Base-by-base conservation (phyloP, 2,113 vertebrate species). In the Pycnonotus jocosus region DNA sequence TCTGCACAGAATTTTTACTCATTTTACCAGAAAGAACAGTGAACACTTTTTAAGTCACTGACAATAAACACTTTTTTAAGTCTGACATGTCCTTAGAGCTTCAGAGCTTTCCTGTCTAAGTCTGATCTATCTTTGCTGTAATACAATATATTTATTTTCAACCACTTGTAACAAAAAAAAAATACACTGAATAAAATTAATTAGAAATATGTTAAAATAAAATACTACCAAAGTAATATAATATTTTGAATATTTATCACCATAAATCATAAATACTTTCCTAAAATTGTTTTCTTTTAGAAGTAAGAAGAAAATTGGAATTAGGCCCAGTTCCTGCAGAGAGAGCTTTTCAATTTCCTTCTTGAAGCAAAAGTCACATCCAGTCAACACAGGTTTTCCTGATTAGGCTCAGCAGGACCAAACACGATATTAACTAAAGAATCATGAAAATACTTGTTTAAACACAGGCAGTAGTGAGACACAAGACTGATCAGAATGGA, bases 401-500 rank as follows among this genome's bases (percentile, higher is more conserved):
- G 66, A 87, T 79, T 79, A 91, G 90, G 45, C 65, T 57, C 65
- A 79, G 84, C 66, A 69, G 81, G 89, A 89, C 94, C 89, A 82
- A 91, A 78, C 51, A 42, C 0, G 0, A 57, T 45, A 81, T 57
- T 85, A 76, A 76, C 45, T 57, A 42, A 71, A 85, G 66, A 81
- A 92, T 87, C 58, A 87, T 38, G 91, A 50, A 95, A 92, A 45
- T 57, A 76, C 81, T 74, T 71, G 58, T 88, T 81, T 68, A 45
- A 56, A 62, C 56, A 45, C 61, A 78, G 64, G 60, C 69, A 81
- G n/a, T 30, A 0, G 0, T 50, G 78, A 71, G 64, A 86, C 24
- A 84, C 21, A 40, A 54, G 76, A 31, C 62, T 77, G 60, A 88
- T 53, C 50, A 64, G 28, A 79, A 76, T 6, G 17, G n/a, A 86